Evolutionary conservation across 92 coral and sea anemone species (phyloP).

Genomic region (Epizoanthus stellaris): DNA sequence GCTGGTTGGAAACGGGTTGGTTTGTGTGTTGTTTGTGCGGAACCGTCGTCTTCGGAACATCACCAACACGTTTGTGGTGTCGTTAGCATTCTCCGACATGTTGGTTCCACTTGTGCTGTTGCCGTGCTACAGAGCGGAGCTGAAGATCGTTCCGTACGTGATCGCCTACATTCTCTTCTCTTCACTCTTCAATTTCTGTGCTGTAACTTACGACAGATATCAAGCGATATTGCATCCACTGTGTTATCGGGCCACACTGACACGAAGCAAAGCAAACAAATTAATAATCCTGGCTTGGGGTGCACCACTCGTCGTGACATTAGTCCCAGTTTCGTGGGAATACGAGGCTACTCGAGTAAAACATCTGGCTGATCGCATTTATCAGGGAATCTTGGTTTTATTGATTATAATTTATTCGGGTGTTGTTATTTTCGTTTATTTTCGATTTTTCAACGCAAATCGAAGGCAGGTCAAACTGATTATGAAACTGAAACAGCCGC

Average conservation of each 20-base stretch:
- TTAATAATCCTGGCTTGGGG: constrained; percentile 77
- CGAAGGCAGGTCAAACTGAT: constrained; percentile 80
- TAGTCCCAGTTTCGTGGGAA: constrained; percentile 83
- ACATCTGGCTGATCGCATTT: constrained; percentile 57
- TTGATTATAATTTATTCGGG: constrained; percentile 66
- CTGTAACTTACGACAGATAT: constrained; percentile 91
- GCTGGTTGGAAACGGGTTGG: constrained; percentile 77
- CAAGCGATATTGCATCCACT: constrained; percentile 86
- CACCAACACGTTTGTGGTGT: constrained; percentile 88
- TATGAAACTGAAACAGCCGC: constrained; percentile 8
- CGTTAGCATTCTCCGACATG: constrained; percentile 86
- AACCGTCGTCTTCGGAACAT: constrained; percentile 77
- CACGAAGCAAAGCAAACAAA: constrained; percentile 70
- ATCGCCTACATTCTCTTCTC: constrained; percentile 91
- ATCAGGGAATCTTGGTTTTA: constrained; percentile 80
- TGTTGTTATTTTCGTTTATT: constrained; percentile 72
- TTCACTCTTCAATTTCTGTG: constrained; percentile 91
- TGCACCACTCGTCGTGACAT: constrained; percentile 68
- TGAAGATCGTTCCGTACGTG: constrained; percentile 71
- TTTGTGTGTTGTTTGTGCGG: constrained; percentile 76
- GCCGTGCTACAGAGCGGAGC: constrained; percentile 72
- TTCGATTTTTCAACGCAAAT: constrained; percentile 77
- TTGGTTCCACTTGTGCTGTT: constrained; percentile 82
- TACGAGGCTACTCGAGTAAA: constrained; percentile 40
- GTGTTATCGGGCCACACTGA: constrained; percentile 72